Evolutionary conservation across 2,113 vertebrate species (phyloP), one percentile per base, ranked within the genome.

Genomic region (Planiliza haematocheilus): DNA sequence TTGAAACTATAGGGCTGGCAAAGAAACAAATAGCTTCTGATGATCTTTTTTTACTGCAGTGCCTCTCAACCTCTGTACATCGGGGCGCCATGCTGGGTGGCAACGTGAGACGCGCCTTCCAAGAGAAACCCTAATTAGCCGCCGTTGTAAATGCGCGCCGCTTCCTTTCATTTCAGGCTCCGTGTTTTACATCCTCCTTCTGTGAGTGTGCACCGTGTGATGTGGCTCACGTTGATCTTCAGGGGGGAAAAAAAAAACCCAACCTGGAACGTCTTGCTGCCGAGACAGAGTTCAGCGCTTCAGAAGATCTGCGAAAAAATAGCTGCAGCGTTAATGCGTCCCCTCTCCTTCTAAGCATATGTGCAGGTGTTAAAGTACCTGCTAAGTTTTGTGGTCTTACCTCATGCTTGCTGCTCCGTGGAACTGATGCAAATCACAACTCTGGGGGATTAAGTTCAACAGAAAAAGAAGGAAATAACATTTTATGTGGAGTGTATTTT

Each of bases 81-180:
- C 1, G 0, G 24, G 45, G 51, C 2, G 30, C 62, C 60, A 38
- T 21, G 13, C 64, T 48, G 65, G 41, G 62, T 48, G 16, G 38
- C 43, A 48, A 7, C 8, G 20, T 20, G 60, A 39, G 4, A 18
- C 45, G 13, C 30, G 21, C 4, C 12, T 74, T 77, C 13, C 43
- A 24, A 81, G 51, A 81, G 53, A 74, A 70, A 81, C 76, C 55
- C 81, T 81, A 84, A 87, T 88, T 85, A 85, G 49, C 53, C 1
- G 5, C 48, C 16, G 39, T 67, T 81, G 76, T 79, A 71, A 79
- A 86, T 45, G 46, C 57, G 53, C 59, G 16, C 58, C 1, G 8
- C 52, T 52, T 4, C 36, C 58, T 84, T 67, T 84, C 45, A 62
- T 84, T 53, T 30, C 51, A 11, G 61, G 3, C 24, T 30, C 49